A percentile compares a stretch with the other conserved stretches of the same genome.
phyloP scores from a whole-genome alignment of 2,888 invertebrate genomes.

The Biston stratarius region DNA sequence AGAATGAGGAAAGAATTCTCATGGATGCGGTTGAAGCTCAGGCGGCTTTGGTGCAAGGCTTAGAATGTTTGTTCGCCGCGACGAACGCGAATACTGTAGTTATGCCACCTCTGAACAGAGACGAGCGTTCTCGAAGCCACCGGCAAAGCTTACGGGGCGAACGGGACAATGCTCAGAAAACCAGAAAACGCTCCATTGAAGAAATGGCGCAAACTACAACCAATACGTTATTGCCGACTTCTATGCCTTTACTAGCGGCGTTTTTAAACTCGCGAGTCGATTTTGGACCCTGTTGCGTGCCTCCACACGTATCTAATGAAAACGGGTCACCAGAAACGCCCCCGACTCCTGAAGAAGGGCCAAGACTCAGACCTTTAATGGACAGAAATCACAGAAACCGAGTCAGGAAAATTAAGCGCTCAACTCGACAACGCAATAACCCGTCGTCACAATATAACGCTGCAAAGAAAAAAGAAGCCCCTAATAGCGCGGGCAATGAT shows the following conservation, averaged over 20 bases:
- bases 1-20: constrained; percentile 74
- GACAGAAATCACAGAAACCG: constrained; percentile 82
- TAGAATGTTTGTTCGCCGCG: constrained; percentile 82
- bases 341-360: constrained; percentile 68
- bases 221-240: constrained; percentile 88
- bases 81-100: constrained; percentile 82
- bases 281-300: constrained; percentile 77
- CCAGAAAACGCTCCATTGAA: constrained; percentile 84
- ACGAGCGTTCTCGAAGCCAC: constrained; percentile 71
- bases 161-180: constrained; percentile 75
- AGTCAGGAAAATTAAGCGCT: constrained; percentile 85
- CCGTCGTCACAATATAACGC: constrained; percentile 63
- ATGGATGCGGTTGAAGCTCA: constrained; percentile 84
- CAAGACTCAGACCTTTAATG: constrained; percentile 77
- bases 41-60: constrained; percentile 86
- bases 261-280: constrained; percentile 88
- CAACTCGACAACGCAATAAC: constrained; percentile 81
- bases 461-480: constrained; percentile 69
- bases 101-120: constrained; percentile 78
- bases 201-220: constrained; percentile 88
- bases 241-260: constrained; percentile 88
- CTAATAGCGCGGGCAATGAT: constrained; percentile 64
- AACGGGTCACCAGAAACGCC: constrained; percentile 62
- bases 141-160: constrained; percentile 78
- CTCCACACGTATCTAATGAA: constrained; percentile 61